These are phyloP conservation scores for Heliconius nattereri DNA, from an alignment of 1,140 invertebrate genomes.

Conservation along the genomic window DNA sequence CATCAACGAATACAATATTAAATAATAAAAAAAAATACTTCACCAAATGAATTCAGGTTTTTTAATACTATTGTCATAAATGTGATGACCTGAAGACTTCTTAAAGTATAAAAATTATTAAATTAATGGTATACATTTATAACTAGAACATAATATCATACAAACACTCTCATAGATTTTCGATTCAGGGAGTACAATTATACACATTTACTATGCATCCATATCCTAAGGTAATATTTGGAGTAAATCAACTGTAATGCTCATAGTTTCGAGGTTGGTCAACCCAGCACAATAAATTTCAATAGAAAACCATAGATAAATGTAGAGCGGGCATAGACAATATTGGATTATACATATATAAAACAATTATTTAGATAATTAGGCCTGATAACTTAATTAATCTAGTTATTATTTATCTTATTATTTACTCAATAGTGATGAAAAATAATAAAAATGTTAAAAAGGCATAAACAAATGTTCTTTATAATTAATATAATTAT, in stretches of 20 bases:
- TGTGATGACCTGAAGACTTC: conserved; percentile 44
- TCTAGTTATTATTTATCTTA: not conserved
- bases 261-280: conserved; percentile 55
- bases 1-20: conserved; percentile 33
- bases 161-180: conserved; percentile 60
- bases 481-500: not conserved
- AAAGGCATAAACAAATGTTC: not conserved
- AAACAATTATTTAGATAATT: not conserved
- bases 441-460: not conserved
- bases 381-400: not conserved
- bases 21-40: conserved; percentile 50
- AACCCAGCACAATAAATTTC: conserved; percentile 52
- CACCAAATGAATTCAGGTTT: conserved; percentile 39
- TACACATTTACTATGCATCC: conserved; percentile 71
- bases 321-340: conserved; percentile 9
- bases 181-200: conserved; percentile 51
- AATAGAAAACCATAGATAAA: not conserved
- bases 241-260: conserved; percentile 69
- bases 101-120: conserved; percentile 54
- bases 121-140: conserved; percentile 71
- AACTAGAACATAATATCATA: conserved; percentile 56
- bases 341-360: not conserved
- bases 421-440: not conserved
- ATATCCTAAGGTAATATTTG: conserved; percentile 74
- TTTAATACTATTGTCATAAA: conserved; percentile 47